Conservation (phyloP, 2,888 invertebrate species). For the Campoplex capitator region DNA sequence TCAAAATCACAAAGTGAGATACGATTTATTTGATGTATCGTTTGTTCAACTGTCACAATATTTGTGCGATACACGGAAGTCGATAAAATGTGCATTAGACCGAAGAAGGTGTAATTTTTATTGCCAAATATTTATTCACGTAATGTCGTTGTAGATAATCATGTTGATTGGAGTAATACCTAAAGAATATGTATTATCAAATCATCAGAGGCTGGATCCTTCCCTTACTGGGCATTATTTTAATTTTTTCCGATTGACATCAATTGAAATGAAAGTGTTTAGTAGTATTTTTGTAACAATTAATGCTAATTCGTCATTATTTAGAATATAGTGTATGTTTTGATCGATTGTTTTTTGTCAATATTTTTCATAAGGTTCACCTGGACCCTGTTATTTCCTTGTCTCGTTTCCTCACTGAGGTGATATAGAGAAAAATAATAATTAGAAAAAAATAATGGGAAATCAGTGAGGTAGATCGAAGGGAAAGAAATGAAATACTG, state of each 20-base stretch:
- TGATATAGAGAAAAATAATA: neutral
- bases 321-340: neutral
- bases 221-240: neutral
- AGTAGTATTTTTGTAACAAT: slow-evolving; percentile 12
- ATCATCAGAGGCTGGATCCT: neutral
- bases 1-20: neutral
- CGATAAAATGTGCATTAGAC: slow-evolving; percentile 14
- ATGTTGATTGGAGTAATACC: neutral
- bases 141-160: slow-evolving; percentile 17
- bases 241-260: neutral
- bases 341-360: neutral
- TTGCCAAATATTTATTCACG: neutral
- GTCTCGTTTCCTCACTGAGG: slow-evolving; percentile 1
- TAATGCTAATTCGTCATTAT: neutral
- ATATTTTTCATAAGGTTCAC: neutral
- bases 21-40: neutral
- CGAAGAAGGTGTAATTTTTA: slow-evolving; percentile 1
- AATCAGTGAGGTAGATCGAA: slow-evolving; percentile 1
- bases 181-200: neutral
- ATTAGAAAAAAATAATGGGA: neutral
- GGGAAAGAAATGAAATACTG: slow-evolving; percentile 24
- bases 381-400: neutral
- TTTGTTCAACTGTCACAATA: neutral
- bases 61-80: slow-evolving; percentile 3
- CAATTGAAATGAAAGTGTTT: neutral